phyloP scores from a whole-genome alignment of 2,888 invertebrate species.

The Leuctra nigra region DNA sequence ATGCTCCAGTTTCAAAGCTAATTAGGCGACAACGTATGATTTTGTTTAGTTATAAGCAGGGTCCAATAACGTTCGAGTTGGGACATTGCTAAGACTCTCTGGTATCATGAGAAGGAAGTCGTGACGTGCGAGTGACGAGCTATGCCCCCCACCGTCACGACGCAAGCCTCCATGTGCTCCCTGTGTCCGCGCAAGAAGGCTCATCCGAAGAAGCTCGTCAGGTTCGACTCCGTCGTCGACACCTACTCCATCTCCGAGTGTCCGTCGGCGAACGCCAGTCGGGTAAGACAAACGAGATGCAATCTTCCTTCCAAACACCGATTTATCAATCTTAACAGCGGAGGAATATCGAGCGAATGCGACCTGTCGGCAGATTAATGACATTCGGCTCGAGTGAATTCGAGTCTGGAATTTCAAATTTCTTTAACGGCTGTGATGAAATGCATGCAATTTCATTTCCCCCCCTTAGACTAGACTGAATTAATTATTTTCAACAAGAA shows the following conservation, averaged over 20 bases:
- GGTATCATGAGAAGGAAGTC: not conserved
- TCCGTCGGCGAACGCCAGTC: constrained; percentile 37
- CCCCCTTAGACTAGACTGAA: no score
- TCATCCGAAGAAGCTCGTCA: constrained; percentile 50
- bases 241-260: constrained; percentile 54
- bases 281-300: constrained; percentile 37
- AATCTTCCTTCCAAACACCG: not conserved
- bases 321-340: not conserved
- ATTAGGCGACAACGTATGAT: no score
- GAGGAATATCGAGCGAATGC: not conserved
- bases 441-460: not conserved
- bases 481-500: no score
- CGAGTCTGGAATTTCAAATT: not conserved
- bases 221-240: constrained; percentile 55
- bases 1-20: no score
- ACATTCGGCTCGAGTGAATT: not conserved
- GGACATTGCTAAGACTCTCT: not conserved
- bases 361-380: not conserved
- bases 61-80: not conserved
- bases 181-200: constrained; percentile 49
- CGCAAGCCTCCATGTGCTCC: constrained; percentile 50
- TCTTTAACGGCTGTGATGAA: not conserved
- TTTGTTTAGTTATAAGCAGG: not conserved
- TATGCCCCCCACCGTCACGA: constrained; percentile 46
- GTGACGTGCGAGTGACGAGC: constrained; percentile 21